Conservation (phyloP, 1,140 invertebrate species). For the Zaprionus nigranus region DNA sequence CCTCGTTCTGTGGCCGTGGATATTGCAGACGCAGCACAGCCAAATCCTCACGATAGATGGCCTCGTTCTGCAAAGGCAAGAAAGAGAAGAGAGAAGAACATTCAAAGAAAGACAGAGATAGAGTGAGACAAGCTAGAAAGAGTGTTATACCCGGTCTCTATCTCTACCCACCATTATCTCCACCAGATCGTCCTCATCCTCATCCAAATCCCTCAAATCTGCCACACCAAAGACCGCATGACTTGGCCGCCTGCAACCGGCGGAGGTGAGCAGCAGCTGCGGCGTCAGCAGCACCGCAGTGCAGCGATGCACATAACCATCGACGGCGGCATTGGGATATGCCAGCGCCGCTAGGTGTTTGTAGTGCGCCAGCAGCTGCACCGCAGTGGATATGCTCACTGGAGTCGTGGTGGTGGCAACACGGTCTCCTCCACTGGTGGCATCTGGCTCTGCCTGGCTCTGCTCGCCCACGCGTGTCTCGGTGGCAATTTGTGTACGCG, state of each 20-base stretch:
- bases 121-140: background rate
- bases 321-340: slow-evolving; percentile 63
- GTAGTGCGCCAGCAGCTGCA: slow-evolving; percentile 41
- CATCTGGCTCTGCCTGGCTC: too few relatives aligned
- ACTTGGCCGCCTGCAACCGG: slow-evolving; percentile 55
- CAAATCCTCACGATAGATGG: slow-evolving; percentile 45
- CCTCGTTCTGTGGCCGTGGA: slow-evolving; percentile 32
- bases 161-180: slow-evolving; percentile 47
- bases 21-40: slow-evolving; percentile 42
- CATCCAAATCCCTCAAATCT: slow-evolving; percentile 59
- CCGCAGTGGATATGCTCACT: background rate
- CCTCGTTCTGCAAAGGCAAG: slow-evolving; percentile 35
- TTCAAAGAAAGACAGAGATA: too few relatives aligned
- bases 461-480: slow-evolving; percentile 2
- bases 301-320: slow-evolving; percentile 63
- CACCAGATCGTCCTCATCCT: slow-evolving; percentile 60
- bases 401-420: slow-evolving; percentile 6
- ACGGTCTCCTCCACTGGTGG: background rate
- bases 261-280: slow-evolving; percentile 52
- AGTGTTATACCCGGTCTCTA: background rate
- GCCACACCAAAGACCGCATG: slow-evolving; percentile 67
- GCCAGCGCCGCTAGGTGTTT: slow-evolving; percentile 58
- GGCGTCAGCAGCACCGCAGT: slow-evolving; percentile 52
- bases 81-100: background rate
- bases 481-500: slow-evolving; percentile 36